Evolutionary conservation across 2,888 invertebrate genomes (phyloP).

Genomic region (Galerucella calmariensis): DNA sequence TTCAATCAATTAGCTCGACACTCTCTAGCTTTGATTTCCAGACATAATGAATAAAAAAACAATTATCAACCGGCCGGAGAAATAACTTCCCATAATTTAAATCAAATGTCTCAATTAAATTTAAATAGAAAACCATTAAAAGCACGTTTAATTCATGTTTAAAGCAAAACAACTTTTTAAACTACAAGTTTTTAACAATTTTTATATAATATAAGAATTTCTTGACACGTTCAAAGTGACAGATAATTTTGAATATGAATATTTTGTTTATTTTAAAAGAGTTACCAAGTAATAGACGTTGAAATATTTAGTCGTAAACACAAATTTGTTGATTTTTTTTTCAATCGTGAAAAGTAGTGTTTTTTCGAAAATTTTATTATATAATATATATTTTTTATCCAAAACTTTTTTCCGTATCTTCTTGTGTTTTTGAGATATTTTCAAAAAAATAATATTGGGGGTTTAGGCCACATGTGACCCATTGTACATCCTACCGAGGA

Average conservation of each 20-base stretch:
- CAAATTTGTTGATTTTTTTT: background rate
- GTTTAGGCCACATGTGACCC: too few relatives aligned
- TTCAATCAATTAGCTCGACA: conserved; percentile 15
- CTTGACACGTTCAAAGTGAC: background rate
- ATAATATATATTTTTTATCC: too few relatives aligned
- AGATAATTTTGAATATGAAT: background rate
- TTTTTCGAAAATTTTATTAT: too few relatives aligned
- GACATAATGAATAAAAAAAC: conserved; percentile 13
- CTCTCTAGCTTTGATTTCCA: conserved; percentile 14
- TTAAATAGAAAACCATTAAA: conserved; percentile 3
- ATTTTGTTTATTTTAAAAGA: background rate
- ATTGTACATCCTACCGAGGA: too few relatives aligned
- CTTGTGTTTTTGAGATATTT: too few relatives aligned
- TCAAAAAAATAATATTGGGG: too few relatives aligned
- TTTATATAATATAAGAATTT: background rate
- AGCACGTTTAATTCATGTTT: background rate
- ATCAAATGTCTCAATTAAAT: conserved; percentile 17
- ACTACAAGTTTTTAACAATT: background rate
- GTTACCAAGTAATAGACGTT: background rate
- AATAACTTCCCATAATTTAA: conserved; percentile 10
- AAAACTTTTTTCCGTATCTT: too few relatives aligned
- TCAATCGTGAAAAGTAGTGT: too few relatives aligned
- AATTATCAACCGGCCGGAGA: background rate
- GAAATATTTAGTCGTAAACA: background rate
- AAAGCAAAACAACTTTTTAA: conserved; percentile 1